Conservation (phyloP, 2,888 invertebrate genomes). For the Gnatocerus cornutus region DNA sequence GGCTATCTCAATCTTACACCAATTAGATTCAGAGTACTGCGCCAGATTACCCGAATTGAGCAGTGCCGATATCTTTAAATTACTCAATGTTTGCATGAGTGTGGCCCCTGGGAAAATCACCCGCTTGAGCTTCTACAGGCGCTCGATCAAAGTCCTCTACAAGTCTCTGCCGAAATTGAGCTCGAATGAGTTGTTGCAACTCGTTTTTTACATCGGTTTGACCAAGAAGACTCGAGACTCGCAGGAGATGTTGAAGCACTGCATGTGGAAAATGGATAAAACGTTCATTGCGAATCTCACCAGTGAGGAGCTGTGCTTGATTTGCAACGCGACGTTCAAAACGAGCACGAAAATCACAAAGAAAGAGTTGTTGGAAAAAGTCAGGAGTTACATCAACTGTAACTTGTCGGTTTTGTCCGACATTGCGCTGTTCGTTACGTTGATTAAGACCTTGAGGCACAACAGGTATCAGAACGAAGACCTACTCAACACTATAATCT, state of each 20-base stretch:
- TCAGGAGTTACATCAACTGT: slow-evolving; percentile 63
- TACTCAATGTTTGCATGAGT: slow-evolving; percentile 63
- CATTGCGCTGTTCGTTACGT: slow-evolving; percentile 66
- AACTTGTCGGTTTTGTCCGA: slow-evolving; percentile 67
- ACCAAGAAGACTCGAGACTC: slow-evolving; percentile 63
- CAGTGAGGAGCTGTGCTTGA: slow-evolving; percentile 67
- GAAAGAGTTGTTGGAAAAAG: slow-evolving; percentile 61
- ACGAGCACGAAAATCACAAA: slow-evolving; percentile 67
- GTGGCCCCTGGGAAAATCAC: slow-evolving; percentile 63
- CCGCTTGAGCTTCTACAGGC: slow-evolving; percentile 62
- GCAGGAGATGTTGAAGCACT: slow-evolving; percentile 60
- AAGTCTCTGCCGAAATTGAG: slow-evolving; percentile 55
- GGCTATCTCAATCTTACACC: slow-evolving; percentile 36
- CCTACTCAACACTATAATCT: slow-evolving; percentile 66
- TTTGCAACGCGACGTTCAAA: slow-evolving; percentile 69
- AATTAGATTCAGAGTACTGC: slow-evolving; percentile 65
- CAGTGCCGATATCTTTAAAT: slow-evolving; percentile 58
- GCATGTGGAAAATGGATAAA: slow-evolving; percentile 59
- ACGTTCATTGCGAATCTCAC: slow-evolving; percentile 59
- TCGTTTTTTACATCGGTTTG: slow-evolving; percentile 68
- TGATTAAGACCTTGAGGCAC: slow-evolving; percentile 70
- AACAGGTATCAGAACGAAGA: slow-evolving; percentile 67
- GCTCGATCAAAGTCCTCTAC: slow-evolving; percentile 60
- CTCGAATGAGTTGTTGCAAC: slow-evolving; percentile 65
- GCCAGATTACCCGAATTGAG: slow-evolving; percentile 57